A percentile compares a stretch with the other conserved stretches of the same genome.
Evolutionary conservation across 2,888 invertebrate genomes (phyloP).

Genomic region (Scaptodrosophila latifasciaeformis): DNA sequence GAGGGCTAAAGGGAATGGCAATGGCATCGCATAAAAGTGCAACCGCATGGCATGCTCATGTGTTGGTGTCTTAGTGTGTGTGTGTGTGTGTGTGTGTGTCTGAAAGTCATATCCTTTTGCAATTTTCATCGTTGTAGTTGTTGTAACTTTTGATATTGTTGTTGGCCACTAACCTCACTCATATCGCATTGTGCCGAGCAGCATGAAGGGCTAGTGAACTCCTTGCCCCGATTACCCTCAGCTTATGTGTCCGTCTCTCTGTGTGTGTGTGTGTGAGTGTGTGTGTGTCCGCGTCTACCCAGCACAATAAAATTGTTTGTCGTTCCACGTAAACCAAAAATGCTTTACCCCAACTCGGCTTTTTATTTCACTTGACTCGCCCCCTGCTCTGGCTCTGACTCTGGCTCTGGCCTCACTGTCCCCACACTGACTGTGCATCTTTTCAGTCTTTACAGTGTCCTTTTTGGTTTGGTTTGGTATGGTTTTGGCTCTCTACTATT

Average conservation of each 20-base stretch:
- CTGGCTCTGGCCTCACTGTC: too few species aligned
- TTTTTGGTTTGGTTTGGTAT: constrained; percentile 18
- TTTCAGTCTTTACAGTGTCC: too few species aligned
- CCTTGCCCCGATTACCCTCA: not conserved
- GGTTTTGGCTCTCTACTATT: constrained; percentile 5
- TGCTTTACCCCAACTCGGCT: constrained; percentile 26
- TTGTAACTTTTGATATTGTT: constrained; percentile 52
- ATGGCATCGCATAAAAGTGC: constrained; percentile 59
- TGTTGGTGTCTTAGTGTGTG: constrained; percentile 8
- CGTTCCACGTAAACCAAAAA: constrained; percentile 52
- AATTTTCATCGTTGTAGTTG: constrained; percentile 53
- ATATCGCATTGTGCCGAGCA: constrained; percentile 46
- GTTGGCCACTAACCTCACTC: constrained; percentile 63
- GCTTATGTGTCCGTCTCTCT: constrained; percentile 7
- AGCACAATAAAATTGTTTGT: constrained; percentile 67
- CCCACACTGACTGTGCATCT: too few species aligned
- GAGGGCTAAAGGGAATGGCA: not conserved
- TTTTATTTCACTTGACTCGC: not conserved
- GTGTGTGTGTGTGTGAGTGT: constrained; percentile 15
- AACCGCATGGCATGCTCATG: constrained; percentile 46
- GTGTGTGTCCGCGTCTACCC: constrained; percentile 2
- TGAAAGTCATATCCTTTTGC: constrained; percentile 63
- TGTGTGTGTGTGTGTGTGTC: constrained; percentile 21
- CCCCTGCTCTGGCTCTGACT: too few species aligned
- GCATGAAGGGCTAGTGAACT: too few species aligned